Percentiles rank a stretch among this genome's conserved stretches.
phyloP scores from a whole-genome alignment of 2,797 vertebrate species.

The Pangasius krempfi region DNA sequence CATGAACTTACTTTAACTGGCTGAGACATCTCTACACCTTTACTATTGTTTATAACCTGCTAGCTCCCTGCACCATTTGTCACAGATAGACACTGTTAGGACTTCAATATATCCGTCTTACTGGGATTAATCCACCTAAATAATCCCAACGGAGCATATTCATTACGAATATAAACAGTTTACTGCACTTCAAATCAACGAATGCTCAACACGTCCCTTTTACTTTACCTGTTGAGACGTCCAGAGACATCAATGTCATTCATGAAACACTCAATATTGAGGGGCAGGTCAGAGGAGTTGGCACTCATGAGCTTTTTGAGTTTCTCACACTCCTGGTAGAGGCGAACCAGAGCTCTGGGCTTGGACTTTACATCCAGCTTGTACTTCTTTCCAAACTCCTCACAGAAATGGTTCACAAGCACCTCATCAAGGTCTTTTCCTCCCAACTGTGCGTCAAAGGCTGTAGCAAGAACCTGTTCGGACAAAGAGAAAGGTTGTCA shows the following conservation, averaged over 20 bases:
- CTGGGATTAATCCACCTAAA: background rate
- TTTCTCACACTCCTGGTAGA: constrained; percentile 95
- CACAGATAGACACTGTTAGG: background rate
- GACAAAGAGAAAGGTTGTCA: background rate
- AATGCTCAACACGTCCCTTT: background rate
- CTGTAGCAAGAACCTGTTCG: constrained; percentile 87
- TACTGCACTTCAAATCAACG: background rate
- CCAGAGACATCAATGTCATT: constrained; percentile 93
- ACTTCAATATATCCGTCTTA: background rate
- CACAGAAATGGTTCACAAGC: constrained; percentile 90
- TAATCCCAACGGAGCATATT: background rate
- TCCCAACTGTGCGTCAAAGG: constrained; percentile 87
- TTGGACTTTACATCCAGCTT: constrained; percentile 92
- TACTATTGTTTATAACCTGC: background rate
- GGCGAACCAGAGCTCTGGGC: constrained; percentile 87
- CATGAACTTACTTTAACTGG: background rate
- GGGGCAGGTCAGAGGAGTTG: constrained; percentile 92
- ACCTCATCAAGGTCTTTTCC: constrained; percentile 92
- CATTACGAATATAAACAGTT: background rate
- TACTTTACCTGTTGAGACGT: constrained; percentile 87
- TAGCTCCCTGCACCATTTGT: background rate
- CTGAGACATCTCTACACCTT: background rate
- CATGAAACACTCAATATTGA: constrained; percentile 99
- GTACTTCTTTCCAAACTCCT: constrained; percentile 93
- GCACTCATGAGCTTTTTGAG: constrained; percentile 98